Conservation (phyloP, 2,797 vertebrate species). For the Anisognathus igniventris region DNA sequence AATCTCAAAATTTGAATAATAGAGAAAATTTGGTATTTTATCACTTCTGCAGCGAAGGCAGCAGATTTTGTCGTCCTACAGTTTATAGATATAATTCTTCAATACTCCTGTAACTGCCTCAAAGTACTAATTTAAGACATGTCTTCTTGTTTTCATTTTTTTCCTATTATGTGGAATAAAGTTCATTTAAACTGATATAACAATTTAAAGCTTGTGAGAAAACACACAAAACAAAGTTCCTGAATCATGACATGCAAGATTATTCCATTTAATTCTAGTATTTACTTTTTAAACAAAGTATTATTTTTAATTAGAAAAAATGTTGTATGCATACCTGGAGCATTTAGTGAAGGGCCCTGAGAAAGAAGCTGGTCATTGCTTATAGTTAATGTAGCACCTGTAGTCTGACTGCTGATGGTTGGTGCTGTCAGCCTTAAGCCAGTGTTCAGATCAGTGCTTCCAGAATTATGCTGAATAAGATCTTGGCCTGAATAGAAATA, state of each 20-base stretch:
- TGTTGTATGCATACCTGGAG: slow-evolving; percentile 72
- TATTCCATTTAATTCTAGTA: background rate
- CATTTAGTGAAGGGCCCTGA: slow-evolving; percentile 76
- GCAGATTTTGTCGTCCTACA: background rate
- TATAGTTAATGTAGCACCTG: slow-evolving; percentile 80
- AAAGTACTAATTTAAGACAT: background rate
- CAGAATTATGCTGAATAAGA: slow-evolving; percentile 79
- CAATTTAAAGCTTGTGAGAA: background rate
- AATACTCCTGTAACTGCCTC: background rate
- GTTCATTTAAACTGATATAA: background rate
- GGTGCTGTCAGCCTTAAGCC: slow-evolving; percentile 78
- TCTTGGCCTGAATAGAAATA: slow-evolving; percentile 80
- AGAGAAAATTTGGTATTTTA: background rate
- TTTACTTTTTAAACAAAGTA: background rate
- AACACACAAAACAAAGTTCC: background rate
- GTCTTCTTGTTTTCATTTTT: background rate
- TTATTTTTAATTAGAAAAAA: background rate
- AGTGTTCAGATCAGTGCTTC: slow-evolving; percentile 76
- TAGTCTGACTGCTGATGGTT: slow-evolving; percentile 70
- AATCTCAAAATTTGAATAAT: background rate
- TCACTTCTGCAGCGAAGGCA: background rate
- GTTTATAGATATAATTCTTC: background rate
- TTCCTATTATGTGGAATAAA: background rate
- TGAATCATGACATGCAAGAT: background rate
- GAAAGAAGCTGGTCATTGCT: slow-evolving; percentile 87